Evolutionary conservation across 2,797 vertebrate species (phyloP).

Genomic region (Brachyrhaphis roseni): DNA sequence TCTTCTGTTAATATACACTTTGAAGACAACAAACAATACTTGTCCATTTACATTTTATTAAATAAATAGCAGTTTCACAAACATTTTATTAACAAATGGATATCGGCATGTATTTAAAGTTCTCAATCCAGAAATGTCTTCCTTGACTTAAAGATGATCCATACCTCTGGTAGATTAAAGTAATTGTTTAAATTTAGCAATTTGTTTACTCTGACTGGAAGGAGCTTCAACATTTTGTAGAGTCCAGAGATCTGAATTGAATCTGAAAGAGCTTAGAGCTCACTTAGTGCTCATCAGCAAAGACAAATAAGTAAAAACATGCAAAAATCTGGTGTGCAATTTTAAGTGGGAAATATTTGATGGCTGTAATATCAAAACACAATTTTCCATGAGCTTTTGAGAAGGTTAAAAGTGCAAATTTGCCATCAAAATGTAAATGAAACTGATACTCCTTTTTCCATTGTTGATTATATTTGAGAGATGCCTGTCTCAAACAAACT

Average conservation of each 20-base stretch:
- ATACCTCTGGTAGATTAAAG: background rate
- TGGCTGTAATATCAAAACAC: background rate
- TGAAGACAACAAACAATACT: background rate
- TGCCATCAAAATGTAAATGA: background rate
- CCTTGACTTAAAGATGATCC: background rate
- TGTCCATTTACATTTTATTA: background rate
- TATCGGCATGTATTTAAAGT: background rate
- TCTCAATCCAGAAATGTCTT: background rate
- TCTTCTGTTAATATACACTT: background rate
- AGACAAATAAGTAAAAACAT: background rate
- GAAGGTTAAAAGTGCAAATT: background rate
- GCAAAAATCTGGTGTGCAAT: background rate
- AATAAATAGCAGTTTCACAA: background rate
- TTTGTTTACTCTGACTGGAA: background rate
- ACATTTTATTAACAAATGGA: background rate
- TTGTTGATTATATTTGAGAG: background rate
- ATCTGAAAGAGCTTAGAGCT: background rate
- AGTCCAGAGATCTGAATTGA: background rate
- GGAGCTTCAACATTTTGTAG: background rate
- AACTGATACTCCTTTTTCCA: background rate
- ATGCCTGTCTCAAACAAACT: background rate
- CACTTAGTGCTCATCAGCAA: background rate
- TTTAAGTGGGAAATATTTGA: background rate
- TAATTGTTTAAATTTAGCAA: background rate
- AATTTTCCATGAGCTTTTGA: background rate